Evolutionary conservation across 2,113 vertebrate species (phyloP), one percentile per base, ranked within the genome.

Genomic region (Oreochromis tanganicae): DNA sequence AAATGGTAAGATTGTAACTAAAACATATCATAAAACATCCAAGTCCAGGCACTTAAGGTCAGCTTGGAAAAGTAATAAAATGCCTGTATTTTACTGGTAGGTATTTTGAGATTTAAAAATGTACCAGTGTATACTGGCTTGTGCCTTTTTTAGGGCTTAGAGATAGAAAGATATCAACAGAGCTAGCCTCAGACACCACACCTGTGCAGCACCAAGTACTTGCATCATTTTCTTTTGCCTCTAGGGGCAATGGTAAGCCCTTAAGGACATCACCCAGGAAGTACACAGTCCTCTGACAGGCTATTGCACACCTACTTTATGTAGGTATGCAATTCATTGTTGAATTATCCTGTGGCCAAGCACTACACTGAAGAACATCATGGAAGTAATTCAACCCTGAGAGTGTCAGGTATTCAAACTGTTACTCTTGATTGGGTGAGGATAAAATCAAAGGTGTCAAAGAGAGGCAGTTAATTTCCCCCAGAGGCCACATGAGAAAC

Each of bases 171-270:
- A 41, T 24, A 43, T 41, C n/a, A 71, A 71, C 36, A 68, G 63
- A 41, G 36, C 19, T 41, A 68, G 7, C 66, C 12, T 71, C n/a
- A 16, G 36, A 24, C 66, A 6, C n/a, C 66, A 71, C 36, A 71
- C 19, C 6, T 43, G n/a, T 43, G 66, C 36, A 71, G 0, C n/a
- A 43, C 61, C 19, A 66, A 41, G 36, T 24, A 43, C 66, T 43
- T 71, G n/a, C 66, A 24, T 6, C 66, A 43, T 71, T 71, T 71
- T 71, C 66, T 71, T 71, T 71, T 43, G 66, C 66, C 36, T 71
- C 66, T 71, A 71, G 36, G 66, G 66, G 66, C 66, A 71, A 43
- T 71, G 21, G 7, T 10, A 43, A 71, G 13, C 71, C 14, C n/a
- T 48, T 73, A 73, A 4, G 3, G 66, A 71, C n/a, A 71, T 71